Evolutionary conservation across 2,797 vertebrate genomes (phyloP), one percentile per base, ranked within the genome.

Genomic region (Helostoma temminkii): DNA sequence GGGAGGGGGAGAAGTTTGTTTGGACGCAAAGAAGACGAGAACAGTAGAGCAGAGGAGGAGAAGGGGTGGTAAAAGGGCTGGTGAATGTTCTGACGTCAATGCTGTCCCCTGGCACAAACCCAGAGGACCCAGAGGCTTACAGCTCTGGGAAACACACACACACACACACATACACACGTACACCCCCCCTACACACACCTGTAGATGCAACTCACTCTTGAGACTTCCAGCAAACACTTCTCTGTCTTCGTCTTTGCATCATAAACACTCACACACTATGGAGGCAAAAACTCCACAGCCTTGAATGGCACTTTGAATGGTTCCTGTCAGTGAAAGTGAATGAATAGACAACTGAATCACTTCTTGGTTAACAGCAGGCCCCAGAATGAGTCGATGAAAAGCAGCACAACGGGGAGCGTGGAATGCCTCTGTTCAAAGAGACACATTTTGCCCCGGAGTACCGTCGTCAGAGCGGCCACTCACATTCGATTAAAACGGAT

Each of bases 71-170:
- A 86, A 81, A 80, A 82, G 72, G 83, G 89, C 70, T 78, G 80
- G 75, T 55, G 83, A 83, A 89, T 63, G 71, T 86, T 92, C 90
- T 94, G 93, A 94, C 92, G 91, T 94, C 92, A 94, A 91, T 91
- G 82, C 75, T 90, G 91, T 90, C 91, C 91, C 86, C 57, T 92
- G 89, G 91, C 87, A 25, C 68, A 0, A 42, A 52, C 87, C 88
- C 90, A 89, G 39, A 57, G 65, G 76, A 65, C 83, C 83, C 71
- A 55, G 71, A 74, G 76, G 76, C 78, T 78, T 21, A 47, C 83
- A 81, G 82, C 71, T 49, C 77, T 86, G 86, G 80, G 78, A 85
- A 42, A 50, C 58, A 69, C 50, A 62, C 61, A 65, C 57, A 73
- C 25, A 42, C 28, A 34, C 39, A 58, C 39, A 37, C 41, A 47